phyloP scores from a whole-genome alignment of 2,888 invertebrate genomes.

The Tipula vernalis region DNA sequence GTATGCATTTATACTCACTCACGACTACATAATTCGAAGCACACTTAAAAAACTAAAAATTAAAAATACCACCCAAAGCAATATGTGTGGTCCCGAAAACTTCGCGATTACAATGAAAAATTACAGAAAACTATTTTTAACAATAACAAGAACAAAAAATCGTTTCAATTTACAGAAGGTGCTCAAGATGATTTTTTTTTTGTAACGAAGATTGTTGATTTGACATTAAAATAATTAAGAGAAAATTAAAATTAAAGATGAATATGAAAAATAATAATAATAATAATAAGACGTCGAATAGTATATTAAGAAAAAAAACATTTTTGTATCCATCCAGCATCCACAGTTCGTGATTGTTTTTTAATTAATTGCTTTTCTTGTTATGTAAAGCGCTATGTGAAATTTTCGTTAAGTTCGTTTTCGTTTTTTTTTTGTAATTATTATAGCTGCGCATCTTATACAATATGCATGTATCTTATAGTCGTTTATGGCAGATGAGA shows the following conservation, averaged over 20 bases:
- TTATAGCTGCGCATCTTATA: background rate
- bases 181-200: background rate
- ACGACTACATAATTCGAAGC: background rate
- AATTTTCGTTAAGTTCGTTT: background rate
- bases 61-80: background rate
- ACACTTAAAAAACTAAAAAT: background rate
- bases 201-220: background rate
- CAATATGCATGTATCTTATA: too few species aligned
- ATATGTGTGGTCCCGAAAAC: background rate
- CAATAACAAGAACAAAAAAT: background rate
- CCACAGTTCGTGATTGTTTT: background rate
- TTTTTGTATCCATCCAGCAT: background rate
- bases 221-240: constrained; percentile 4
- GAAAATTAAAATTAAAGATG: background rate
- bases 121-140: background rate
- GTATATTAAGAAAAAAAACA: background rate
- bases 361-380: background rate
- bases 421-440: background rate
- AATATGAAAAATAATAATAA: background rate
- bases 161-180: background rate
- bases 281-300: background rate
- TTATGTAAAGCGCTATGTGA: background rate
- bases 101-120: background rate
- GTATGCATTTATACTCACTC: background rate
- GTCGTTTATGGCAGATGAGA: too few species aligned